Conservation (phyloP, 2,888 invertebrate genomes). For the Baccha elongata region DNA sequence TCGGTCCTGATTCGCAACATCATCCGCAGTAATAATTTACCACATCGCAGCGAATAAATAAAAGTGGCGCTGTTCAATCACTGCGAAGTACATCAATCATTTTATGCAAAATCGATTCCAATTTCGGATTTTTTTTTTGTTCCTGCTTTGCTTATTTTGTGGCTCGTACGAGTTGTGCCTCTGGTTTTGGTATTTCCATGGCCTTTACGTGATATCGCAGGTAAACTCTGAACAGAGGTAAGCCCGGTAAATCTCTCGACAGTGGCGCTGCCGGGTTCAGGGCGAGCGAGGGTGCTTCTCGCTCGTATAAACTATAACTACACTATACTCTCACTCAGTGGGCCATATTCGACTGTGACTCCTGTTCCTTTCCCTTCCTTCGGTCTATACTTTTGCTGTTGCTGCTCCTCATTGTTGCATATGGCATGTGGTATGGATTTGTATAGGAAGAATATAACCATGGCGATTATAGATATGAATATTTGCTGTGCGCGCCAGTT, state of each 20-base stretch:
- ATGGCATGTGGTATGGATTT: conserved; percentile 53
- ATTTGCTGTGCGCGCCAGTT: conserved; percentile 55
- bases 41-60: conserved; percentile 70
- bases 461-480: conserved; percentile 63
- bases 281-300: conserved; percentile 52
- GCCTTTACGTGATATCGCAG: conserved; percentile 66
- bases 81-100: conserved; percentile 75
- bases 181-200: conserved; percentile 67
- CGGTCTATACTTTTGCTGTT: conserved; percentile 13
- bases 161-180: conserved; percentile 45
- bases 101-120: conserved; percentile 75
- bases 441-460: conserved; percentile 68
- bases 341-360: conserved; percentile 27
- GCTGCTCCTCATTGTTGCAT: conserved; percentile 65
- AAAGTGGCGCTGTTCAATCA: conserved; percentile 75
- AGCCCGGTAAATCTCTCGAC: conserved; percentile 46
- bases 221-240: conserved; percentile 56
- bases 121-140: conserved; percentile 56
- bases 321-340: conserved; percentile 20
- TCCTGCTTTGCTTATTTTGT: conserved; percentile 41
- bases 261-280: conserved; percentile 39
- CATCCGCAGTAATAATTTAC: conserved; percentile 72
- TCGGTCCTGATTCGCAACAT: conserved; percentile 61
- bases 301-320: conserved; percentile 59
- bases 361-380: conserved; percentile 12